Conservation (phyloP, 1,140 invertebrate genomes). For the Venturia canescens region DNA sequence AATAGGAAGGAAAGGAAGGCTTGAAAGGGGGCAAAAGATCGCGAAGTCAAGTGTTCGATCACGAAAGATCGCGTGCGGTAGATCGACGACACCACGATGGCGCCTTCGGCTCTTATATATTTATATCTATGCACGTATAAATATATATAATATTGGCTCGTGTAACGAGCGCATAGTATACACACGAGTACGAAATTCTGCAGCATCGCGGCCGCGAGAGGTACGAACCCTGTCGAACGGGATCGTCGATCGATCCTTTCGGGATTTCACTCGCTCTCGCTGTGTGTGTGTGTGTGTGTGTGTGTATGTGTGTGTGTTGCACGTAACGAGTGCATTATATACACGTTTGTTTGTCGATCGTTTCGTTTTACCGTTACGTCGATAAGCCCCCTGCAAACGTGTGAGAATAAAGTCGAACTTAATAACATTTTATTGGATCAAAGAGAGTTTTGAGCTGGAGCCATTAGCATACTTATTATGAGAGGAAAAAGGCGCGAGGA, state of each 20-base stretch:
- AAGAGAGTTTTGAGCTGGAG: neutral
- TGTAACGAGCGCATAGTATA: too few species aligned
- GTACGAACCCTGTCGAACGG: slow-evolving; percentile 7
- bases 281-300: too few species aligned
- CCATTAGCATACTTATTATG: neutral
- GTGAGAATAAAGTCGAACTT: neutral
- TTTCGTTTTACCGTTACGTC: slow-evolving; percentile 9
- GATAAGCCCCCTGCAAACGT: neutral
- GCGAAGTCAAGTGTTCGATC: slow-evolving; percentile 35
- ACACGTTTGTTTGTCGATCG: slow-evolving; percentile 7
- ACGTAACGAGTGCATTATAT: slow-evolving; percentile 35
- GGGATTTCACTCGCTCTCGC: slow-evolving; percentile 14
- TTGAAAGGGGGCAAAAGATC: neutral
- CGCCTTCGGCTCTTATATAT: neutral
- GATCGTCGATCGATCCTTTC: slow-evolving; percentile 36
- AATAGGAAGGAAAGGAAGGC: too few species aligned
- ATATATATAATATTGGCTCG: too few species aligned
- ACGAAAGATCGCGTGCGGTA: slow-evolving; percentile 34
- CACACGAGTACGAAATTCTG: neutral
- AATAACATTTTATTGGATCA: too few species aligned
- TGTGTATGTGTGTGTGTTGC: too few species aligned
- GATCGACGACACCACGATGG: slow-evolving; percentile 32
- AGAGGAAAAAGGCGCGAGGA: neutral
- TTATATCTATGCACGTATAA: neutral
- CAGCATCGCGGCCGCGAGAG: neutral